A percentile compares a stretch with the other conserved stretches of the same genome.
Conservation (phyloP, 2,113 vertebrate genomes). For the Acrocephalus arundinaceus region DNA sequence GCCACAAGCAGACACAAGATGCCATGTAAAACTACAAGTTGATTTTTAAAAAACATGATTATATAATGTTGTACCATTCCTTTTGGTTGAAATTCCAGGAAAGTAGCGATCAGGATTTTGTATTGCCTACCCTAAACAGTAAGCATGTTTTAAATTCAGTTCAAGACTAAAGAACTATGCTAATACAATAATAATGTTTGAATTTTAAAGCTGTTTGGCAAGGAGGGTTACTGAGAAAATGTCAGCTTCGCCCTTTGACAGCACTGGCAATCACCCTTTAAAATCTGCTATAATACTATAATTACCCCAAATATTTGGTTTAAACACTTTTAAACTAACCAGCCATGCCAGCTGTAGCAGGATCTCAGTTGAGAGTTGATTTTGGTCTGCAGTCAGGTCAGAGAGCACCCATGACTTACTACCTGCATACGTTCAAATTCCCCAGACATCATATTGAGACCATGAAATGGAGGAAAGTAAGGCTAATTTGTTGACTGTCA, state of each 20-base stretch:
- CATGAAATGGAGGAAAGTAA: constrained; percentile 40
- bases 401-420: constrained; percentile 34
- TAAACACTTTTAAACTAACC: constrained; percentile 8
- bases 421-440: constrained; percentile 6
- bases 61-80: constrained; percentile 52
- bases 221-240: constrained; percentile 6
- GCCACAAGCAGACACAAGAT: constrained; percentile 43
- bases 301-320: constrained; percentile 42
- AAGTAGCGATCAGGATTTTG: constrained; percentile 47
- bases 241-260: constrained; percentile 37
- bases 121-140: constrained; percentile 34
- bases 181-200: not conserved
- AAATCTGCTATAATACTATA: constrained; percentile 41
- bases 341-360: not conserved
- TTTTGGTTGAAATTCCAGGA: constrained; percentile 62
- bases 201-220: constrained; percentile 41
- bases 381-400: constrained; percentile 13
- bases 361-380: not conserved
- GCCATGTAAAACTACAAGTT: constrained; percentile 58
- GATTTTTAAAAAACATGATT: constrained; percentile 57
- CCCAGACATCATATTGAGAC: not conserved
- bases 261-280: constrained; percentile 27
- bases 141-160: constrained; percentile 46
- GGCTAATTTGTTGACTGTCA: constrained; percentile 53
- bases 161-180: not conserved